Evolutionary conservation across 2,113 vertebrate genomes (phyloP), one percentile per base, ranked within the genome.

Genomic region (Felis chaus): DNA sequence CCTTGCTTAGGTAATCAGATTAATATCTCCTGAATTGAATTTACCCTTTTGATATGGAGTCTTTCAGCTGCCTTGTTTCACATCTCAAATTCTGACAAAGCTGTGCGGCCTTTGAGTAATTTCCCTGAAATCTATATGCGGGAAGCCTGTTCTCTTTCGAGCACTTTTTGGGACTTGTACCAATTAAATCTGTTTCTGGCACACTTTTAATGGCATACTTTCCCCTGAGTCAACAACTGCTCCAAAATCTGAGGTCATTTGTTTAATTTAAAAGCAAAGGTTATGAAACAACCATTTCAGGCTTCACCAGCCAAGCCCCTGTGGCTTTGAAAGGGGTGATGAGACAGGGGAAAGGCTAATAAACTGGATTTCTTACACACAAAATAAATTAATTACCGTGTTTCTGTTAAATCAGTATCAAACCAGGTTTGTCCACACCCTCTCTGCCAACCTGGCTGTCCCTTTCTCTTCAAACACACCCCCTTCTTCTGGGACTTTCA

Each of bases 1-100:
- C 97, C 95, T 98, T 98, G 98, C 98, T 99, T 99, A 99, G 99
- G 98, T 99, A 99, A 99, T 99, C 98, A 99, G 99, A 99, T 99
- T 99, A 99, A 98, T 99, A 99, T 99, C 99, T 98, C 95, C 87
- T 0, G 1, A 98, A 98, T 97, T 98, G 97, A 98, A 97, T 98
- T 98, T 98, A 98, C 93, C 74, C 98, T 98, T 98, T 98, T 98
- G 98, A 98, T 98, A 98, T 23, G 29, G 87, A 98, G 94, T 96
- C 97, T 97, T 98, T 99, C 98, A 98, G 97, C 97, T 93, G 97
- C 97, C 45, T 0, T 98, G 95, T 98, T 99, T 98, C 96, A 98
- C 97, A 45, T 98, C 97, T 98, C 97, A 81, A 83, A 2, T 98
- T 98, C 97, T 98, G 94, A 98, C 97, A 98, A 98, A 98, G 98